Evolutionary conservation across 2,888 invertebrate species (phyloP).

Genomic region (Hololepta plana): DNA sequence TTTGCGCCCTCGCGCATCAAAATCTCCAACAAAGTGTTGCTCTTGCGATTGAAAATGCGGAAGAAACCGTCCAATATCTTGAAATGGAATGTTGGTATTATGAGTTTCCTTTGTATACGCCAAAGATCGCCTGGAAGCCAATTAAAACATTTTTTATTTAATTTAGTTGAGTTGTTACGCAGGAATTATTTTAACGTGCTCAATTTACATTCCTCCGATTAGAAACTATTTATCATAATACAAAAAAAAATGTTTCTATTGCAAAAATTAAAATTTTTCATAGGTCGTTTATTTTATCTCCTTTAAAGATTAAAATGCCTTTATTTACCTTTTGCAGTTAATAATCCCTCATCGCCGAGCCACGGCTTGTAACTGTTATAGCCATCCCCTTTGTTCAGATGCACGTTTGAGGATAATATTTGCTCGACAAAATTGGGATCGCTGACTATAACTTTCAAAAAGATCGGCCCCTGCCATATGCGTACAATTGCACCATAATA

Average conservation of each 20-base stretch:
- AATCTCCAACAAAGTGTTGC: conserved; percentile 23
- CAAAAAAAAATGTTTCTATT: too few species aligned
- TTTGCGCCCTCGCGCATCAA: conserved; percentile 6
- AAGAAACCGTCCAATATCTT: conserved; percentile 24
- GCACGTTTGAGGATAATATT: conserved; percentile 11
- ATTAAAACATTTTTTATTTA: conserved; percentile 1
- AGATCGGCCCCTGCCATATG: conserved; percentile 8
- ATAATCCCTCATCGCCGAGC: conserved; percentile 11
- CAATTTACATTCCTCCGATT: too few species aligned
- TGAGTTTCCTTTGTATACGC: conserved; percentile 24
- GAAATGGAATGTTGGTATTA: conserved; percentile 28
- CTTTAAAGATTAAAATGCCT: conserved; percentile 1
- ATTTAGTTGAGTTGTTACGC: too few species aligned
- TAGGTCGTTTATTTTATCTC: too few species aligned
- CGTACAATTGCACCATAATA: conserved; percentile 11
- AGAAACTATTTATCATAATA: too few species aligned
- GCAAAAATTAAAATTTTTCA: too few species aligned
- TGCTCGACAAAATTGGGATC: conserved; percentile 11
- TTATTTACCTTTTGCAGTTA: conserved; percentile 7
- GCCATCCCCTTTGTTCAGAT: conserved; percentile 12
- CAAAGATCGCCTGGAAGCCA: conserved; percentile 22
- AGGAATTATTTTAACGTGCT: too few species aligned
- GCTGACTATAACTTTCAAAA: conserved; percentile 10
- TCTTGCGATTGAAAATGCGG: conserved; percentile 24
- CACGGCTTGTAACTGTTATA: conserved; percentile 12